These are phyloP conservation scores for Saimiri boliviensis DNA, from an alignment of 2,113 vertebrate genomes.

Conservation along the genomic window DNA sequence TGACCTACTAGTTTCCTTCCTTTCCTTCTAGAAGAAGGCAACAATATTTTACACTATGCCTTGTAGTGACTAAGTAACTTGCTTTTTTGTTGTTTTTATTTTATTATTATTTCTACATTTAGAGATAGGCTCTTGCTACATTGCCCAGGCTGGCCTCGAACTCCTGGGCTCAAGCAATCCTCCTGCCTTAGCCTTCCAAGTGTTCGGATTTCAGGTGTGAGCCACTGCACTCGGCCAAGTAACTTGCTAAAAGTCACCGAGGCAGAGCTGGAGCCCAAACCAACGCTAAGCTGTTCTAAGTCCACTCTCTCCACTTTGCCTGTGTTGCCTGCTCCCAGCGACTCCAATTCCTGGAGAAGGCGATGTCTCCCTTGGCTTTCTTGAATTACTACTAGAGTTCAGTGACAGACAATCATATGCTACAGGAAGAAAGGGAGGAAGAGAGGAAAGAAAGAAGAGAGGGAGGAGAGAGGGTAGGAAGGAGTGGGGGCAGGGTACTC, in stretches of 20 bases:
- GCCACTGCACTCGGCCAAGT: too few relatives aligned
- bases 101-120: too few relatives aligned
- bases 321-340: neutral
- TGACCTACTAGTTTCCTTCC: neutral
- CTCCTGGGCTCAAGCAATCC: too few relatives aligned
- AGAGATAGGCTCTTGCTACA: too few relatives aligned
- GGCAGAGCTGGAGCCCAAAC: neutral
- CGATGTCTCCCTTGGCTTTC: neutral
- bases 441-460: neutral
- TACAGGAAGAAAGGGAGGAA: neutral
- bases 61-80: neutral
- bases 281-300: neutral
- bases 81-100: neutral
- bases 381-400: neutral
- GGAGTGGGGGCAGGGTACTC: conserved; percentile 71
- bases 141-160: too few relatives aligned
- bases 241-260: neutral
- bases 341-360: neutral
- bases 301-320: neutral
- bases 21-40: neutral
- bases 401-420: neutral
- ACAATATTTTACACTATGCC: neutral
- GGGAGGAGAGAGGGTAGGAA: too few relatives aligned
- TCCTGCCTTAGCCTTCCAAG: too few relatives aligned
- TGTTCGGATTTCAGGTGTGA: too few relatives aligned